Evolutionary conservation across 2,113 vertebrate genomes (phyloP), one percentile per base, ranked within the genome.

Genomic region (Dromaius novaehollandiae): DNA sequence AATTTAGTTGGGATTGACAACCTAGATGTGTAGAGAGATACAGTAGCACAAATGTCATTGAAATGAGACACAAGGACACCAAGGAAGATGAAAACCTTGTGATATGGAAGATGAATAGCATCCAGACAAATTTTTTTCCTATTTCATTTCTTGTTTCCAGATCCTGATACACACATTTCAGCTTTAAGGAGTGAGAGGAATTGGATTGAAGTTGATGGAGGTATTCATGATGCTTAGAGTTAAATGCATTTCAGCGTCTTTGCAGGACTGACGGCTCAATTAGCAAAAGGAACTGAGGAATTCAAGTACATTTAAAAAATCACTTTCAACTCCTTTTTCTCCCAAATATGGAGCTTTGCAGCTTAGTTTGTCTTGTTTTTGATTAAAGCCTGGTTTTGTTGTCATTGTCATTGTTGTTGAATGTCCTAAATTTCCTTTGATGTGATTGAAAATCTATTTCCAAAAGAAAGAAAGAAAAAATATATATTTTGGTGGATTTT

Each of bases 21-120:
- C n/a, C 2, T 9, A 9, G 63, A 44, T 51, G 64, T 38, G 88
- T 9, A 63, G 40, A 60, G 73, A 22, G 22, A 82, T 13, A 11
- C 17, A 36, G 71, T 3, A 38, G 64, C 53, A 21, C 3, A 21
- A 70, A 53, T 58, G 86, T 61, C 88, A 92, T 30, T 95, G 91
- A 48, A 83, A 48, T 56, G 82, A 74, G 89, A 36, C 80, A 13
- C 73, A 89, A 95, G 91, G 93, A 82, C 95, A 93, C 4, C 3
- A 6, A 55, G 60, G 69, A 46, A 28, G n/a, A 75, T 46, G 44
- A 83, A 78, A 93, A 48, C 42, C 51, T 38, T 51, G 60, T 53
- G 80, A 83, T 61, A 34, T 15, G 19, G 55, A 87, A 48, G 80
- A 86, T 60, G 32, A 93, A 94, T 24, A 71, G 2, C 80, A 90